Conservation (phyloP, 1,140 invertebrate species). For the Agrypnia vestita region DNA sequence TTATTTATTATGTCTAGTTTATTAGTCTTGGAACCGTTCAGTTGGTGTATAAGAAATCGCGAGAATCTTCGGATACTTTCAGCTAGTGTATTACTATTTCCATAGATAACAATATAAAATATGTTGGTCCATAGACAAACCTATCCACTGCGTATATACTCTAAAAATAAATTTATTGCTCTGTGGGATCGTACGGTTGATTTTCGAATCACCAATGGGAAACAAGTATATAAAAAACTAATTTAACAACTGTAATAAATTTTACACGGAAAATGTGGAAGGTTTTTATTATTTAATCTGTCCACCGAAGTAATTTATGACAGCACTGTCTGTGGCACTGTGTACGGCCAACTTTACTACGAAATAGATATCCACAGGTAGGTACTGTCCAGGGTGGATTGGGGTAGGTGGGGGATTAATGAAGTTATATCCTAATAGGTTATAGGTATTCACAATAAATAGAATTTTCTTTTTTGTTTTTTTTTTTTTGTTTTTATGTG, state of each 20-base stretch:
- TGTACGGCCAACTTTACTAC: background rate
- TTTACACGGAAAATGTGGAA: constrained; percentile 41
- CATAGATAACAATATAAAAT: no score
- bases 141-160: background rate
- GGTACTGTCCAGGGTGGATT: no score
- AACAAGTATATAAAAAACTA: constrained; percentile 41
- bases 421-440: background rate
- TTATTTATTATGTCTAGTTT: no score
- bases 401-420: background rate
- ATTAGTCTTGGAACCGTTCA: no score
- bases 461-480: no score
- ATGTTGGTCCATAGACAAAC: background rate
- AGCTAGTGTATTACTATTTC: no score
- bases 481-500: no score
- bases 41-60: no score
- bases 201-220: constrained; percentile 42
- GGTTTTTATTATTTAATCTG: constrained; percentile 45
- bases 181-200: constrained; percentile 38
- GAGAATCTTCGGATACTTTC: no score
- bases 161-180: constrained; percentile 41
- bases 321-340: background rate
- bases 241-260: constrained; percentile 50
- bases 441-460: no score
- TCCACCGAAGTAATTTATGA: constrained; percentile 41
- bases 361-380: background rate